Evolutionary conservation across 2,113 vertebrate species (phyloP), one percentile per base, ranked within the genome.

Genomic region (Podarcis muralis): DNA sequence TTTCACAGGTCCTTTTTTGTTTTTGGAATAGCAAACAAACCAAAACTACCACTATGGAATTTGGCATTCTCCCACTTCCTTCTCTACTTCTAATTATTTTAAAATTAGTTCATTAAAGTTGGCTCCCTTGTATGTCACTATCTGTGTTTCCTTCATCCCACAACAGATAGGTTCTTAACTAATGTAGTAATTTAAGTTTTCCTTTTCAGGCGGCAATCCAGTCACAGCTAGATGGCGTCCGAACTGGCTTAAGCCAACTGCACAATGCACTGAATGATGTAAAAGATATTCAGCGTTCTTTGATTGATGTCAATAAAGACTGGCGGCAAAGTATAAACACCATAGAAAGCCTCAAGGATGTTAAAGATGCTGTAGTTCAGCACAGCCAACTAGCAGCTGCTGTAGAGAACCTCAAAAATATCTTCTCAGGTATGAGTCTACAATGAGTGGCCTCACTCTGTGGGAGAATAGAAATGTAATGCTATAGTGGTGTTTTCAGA

Each of bases 331-430:
- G 99, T 96, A 99, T 99, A 96, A 99, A 98, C 95, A 99, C 99
- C 74, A 98, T 99, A 1, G 98, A 99, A 97, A 99, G 97, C 94
- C 97, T 99, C 84, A 98, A 97, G 89, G 98, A 99, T 3, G 99
- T 99, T 85, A 99, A 99, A 90, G 99, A 99, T 3, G 99, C 99
- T 0, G 98, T 99, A 9, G 99, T 99, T 6, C 98, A 99, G 90
- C 99, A 99, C 91, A 99, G 99, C 90, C 99, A 99, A 93, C 96
- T 99, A 68, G 99, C 99, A 16, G 98, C 99, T 0, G 99, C 99
- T 8, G 99, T 99, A 91, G 99, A 99, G 90, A 99, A 99, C 94
- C 98, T 99, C 23, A 99, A 99, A 94, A 99, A 99, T 94, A 99
- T 99, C 82, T 99, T 99, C 95, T 99, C 99, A 90, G 99, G 99